Evolutionary conservation across 2,797 vertebrate genomes (phyloP).

Genomic region (Botia almorhae): DNA sequence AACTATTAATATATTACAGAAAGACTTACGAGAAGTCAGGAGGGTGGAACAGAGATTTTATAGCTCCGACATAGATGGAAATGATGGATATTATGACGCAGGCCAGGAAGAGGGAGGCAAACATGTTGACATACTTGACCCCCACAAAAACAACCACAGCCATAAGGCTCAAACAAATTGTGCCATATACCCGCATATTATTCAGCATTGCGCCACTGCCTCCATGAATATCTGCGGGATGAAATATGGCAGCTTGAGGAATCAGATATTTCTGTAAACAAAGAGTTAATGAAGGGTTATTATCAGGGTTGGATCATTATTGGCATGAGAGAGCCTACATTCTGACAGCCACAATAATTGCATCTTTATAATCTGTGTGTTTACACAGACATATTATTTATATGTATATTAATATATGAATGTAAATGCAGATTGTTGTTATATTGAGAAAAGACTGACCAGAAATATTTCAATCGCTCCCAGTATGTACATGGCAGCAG

Average conservation of each 20-base stretch:
- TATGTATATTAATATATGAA: not conserved
- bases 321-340: not conserved
- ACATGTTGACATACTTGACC: slow-evolving; percentile 98
- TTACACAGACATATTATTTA: not conserved
- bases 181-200: slow-evolving; percentile 98
- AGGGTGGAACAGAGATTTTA: slow-evolving; percentile 93
- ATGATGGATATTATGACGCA: slow-evolving; percentile 97
- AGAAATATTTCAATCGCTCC: slow-evolving; percentile 97
- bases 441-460: slow-evolving; percentile 70
- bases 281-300: slow-evolving; percentile 10
- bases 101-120: slow-evolving; percentile 95
- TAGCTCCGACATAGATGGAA: slow-evolving; percentile 94
- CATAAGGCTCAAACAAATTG: slow-evolving; percentile 93
- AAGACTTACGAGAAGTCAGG: slow-evolving; percentile 92
- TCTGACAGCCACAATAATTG: not conserved
- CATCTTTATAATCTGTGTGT: not conserved
- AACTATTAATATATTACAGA: not conserved
- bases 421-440: not conserved
- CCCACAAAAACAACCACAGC: slow-evolving; percentile 96
- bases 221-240: slow-evolving; percentile 79
- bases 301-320: not conserved
- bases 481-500: slow-evolving; percentile 97
- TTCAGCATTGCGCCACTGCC: slow-evolving; percentile 88
- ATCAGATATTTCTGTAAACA: slow-evolving; percentile 90
- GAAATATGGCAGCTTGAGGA: slow-evolving; percentile 93